These are phyloP conservation scores for Gambusia holbrooki DNA, from an alignment of 2,113 vertebrate species.

Conservation along the genomic window DNA sequence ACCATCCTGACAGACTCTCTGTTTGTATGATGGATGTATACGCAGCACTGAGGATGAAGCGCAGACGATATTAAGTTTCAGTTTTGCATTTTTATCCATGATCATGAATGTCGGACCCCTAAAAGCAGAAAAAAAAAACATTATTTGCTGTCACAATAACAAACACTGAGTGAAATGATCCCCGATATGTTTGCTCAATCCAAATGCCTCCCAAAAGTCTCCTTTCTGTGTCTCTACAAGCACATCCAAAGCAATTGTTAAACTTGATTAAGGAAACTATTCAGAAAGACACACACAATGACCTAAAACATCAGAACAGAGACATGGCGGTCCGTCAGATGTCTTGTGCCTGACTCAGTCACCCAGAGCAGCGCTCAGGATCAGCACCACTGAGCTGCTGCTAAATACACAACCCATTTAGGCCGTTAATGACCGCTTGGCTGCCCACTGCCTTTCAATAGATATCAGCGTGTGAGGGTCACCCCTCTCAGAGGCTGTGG, in stretches of 20 bases:
- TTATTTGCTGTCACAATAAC: too few relatives aligned
- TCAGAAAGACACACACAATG: neutral
- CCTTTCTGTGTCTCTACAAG: slow-evolving; percentile 2
- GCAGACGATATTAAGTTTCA: slow-evolving; percentile 26
- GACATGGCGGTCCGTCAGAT: neutral
- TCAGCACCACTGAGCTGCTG: slow-evolving; percentile 37
- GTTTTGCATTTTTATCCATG: slow-evolving; percentile 51
- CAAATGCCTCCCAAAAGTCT: slow-evolving; percentile 6
- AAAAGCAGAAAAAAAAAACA: slow-evolving; percentile 7
- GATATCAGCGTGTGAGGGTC: slow-evolving; percentile 67
- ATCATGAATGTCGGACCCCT: slow-evolving; percentile 44
- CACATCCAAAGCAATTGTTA: neutral
- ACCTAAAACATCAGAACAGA: slow-evolving; percentile 4
- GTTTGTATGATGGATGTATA: slow-evolving; percentile 24
- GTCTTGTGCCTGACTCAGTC: slow-evolving; percentile 29
- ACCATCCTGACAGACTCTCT: slow-evolving; percentile 27
- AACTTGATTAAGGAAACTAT: neutral
- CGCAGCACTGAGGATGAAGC: slow-evolving; percentile 1
- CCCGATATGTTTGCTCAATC: neutral
- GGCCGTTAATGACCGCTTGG: slow-evolving; percentile 51
- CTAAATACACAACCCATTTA: slow-evolving; percentile 35
- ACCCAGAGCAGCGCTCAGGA: slow-evolving; percentile 29
- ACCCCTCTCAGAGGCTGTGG: slow-evolving; percentile 43
- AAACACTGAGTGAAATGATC: neutral
- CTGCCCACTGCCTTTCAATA: slow-evolving; percentile 55